phyloP scores from a whole-genome alignment of 1,140 invertebrate genomes.

The Bradynema listronoti region DNA sequence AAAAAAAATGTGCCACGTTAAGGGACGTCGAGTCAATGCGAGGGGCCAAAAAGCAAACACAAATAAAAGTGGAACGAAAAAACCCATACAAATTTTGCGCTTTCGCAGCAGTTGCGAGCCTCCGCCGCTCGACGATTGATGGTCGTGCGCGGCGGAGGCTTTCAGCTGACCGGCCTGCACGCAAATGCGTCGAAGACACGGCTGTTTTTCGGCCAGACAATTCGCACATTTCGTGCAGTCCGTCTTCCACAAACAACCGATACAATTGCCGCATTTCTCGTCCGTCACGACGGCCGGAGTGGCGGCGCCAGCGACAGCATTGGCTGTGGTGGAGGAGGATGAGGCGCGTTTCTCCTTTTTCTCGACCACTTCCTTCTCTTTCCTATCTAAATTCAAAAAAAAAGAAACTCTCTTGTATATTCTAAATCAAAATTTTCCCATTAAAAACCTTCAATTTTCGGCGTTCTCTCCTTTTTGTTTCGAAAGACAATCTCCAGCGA shows the following conservation, averaged over 20 bases:
- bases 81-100: too few relatives aligned
- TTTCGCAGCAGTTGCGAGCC: too few relatives aligned
- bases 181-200: constrained; percentile 7
- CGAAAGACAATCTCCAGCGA: constrained; percentile 2
- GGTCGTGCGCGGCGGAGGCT: too few relatives aligned
- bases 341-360: background rate
- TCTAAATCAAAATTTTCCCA: background rate
- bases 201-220: background rate
- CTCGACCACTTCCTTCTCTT: constrained; percentile 7
- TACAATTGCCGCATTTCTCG: constrained; percentile 10
- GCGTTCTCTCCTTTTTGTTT: constrained; percentile 5
- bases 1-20: too few relatives aligned
- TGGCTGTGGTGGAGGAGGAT: too few relatives aligned
- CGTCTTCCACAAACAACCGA: constrained; percentile 8
- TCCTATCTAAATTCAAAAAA: constrained; percentile 3
- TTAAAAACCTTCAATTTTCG: background rate
- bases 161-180: constrained; percentile 5
- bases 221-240: constrained; percentile 10
- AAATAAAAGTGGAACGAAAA: too few relatives aligned
- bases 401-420: background rate
- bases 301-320: background rate
- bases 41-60: too few relatives aligned
- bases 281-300: background rate
- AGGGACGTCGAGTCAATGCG: too few relatives aligned
- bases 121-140: too few relatives aligned